Conservation (phyloP, 2,888 invertebrate genomes). For the Gari tellinella region DNA sequence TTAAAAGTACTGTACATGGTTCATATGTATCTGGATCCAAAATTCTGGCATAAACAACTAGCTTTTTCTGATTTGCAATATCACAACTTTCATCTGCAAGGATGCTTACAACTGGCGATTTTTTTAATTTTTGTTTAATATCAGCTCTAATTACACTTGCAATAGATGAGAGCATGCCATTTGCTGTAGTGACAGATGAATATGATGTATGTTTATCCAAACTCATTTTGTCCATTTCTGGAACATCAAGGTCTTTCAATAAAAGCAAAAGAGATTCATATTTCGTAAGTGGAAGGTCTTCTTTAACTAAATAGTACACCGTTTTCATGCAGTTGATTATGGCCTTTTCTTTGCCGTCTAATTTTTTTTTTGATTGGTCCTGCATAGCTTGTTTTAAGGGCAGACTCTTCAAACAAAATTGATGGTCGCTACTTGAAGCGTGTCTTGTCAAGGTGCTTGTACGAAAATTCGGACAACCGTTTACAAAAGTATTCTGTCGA, state of each 20-base stretch:
- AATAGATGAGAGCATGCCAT: conserved; percentile 1
- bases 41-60: conserved; percentile 5
- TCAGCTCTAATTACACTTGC: background rate
- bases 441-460: too few species aligned
- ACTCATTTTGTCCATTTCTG: background rate
- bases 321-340: too few species aligned
- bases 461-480: too few species aligned
- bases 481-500: too few species aligned
- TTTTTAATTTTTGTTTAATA: background rate
- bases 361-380: too few species aligned
- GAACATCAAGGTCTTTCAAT: background rate
- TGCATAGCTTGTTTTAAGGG: too few species aligned
- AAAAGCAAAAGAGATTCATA: background rate
- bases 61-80: background rate
- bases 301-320: background rate
- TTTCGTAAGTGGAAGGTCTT: background rate
- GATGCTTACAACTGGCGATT: conserved; percentile 1
- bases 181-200: conserved; percentile 1
- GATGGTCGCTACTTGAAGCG: too few species aligned
- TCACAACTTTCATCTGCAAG: conserved; percentile 4
- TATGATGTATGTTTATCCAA: background rate
- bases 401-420: too few species aligned
- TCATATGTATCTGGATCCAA: conserved; percentile 1
- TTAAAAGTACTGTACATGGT: conserved; percentile 2
- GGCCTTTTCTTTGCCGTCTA: too few species aligned